phyloP scores from a whole-genome alignment of 2,888 invertebrate species.

The Amorpha juglandis region DNA sequence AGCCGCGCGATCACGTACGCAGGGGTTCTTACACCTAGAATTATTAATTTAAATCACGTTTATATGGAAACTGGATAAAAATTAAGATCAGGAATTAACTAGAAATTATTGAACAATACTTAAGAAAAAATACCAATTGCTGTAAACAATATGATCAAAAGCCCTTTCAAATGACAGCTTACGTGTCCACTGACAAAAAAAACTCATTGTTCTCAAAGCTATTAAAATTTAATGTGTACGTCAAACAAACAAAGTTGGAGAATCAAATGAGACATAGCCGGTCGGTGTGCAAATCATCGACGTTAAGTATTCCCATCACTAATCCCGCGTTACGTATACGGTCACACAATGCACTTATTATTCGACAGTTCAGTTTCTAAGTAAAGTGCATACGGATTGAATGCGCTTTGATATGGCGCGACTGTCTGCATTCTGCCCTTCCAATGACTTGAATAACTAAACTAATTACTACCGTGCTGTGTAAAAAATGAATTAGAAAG shows the following conservation, averaged over 20 bases:
- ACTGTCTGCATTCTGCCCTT: constrained; percentile 76
- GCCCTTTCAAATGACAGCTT: background rate
- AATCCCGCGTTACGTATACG: constrained; percentile 77
- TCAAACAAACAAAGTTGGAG: constrained; percentile 12
- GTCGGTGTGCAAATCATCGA: constrained; percentile 68
- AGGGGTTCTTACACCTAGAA: too few relatives aligned
- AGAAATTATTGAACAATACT: too few relatives aligned
- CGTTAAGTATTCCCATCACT: constrained; percentile 79
- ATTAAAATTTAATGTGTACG: constrained; percentile 11
- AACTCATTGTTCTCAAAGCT: background rate
- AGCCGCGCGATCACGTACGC: background rate
- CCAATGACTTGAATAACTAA: constrained; percentile 63
- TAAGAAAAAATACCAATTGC: too few relatives aligned
- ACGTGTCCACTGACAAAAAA: background rate
- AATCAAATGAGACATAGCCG: constrained; percentile 14
- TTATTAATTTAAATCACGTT: too few relatives aligned
- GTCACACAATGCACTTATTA: constrained; percentile 83
- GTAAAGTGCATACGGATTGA: constrained; percentile 79
- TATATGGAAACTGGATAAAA: too few relatives aligned
- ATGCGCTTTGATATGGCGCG: constrained; percentile 68
- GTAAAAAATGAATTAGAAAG: background rate
- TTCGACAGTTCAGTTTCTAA: constrained; percentile 81
- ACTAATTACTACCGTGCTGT: constrained; percentile 35
- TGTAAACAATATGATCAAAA: too few relatives aligned
- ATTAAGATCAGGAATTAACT: too few relatives aligned